Percentiles rank a stretch among this genome's conserved stretches.
These are phyloP conservation scores for Zygothrica quintamaculata DNA, from an alignment of 2,888 invertebrate genomes.

Conservation along the genomic window DNA sequence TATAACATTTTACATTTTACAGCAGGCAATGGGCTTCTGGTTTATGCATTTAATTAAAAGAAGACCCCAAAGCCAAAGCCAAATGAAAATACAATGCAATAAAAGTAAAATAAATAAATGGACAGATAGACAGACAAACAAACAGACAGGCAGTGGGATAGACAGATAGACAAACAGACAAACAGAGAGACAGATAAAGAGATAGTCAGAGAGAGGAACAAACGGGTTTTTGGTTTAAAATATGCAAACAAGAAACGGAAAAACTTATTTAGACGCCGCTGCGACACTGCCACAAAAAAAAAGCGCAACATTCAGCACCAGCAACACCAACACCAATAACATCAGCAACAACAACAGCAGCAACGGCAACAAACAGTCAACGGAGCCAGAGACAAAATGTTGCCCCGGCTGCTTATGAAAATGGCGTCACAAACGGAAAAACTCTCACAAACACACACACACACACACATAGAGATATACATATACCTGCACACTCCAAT, in stretches of 20 bases:
- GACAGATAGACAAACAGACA: not conserved
- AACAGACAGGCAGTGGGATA: constrained; percentile 1
- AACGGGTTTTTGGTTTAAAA: constrained; percentile 56
- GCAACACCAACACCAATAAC: constrained; percentile 10
- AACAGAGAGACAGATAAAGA: not conserved
- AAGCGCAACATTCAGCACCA: constrained; percentile 29
- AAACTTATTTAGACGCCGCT: constrained; percentile 77
- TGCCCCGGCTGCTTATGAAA: constrained; percentile 72
- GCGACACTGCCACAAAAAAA: constrained; percentile 43
- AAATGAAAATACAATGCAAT: constrained; percentile 63
- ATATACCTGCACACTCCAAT: constrained; percentile 13
- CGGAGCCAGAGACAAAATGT: constrained; percentile 61
- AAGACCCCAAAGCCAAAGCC: constrained; percentile 28
- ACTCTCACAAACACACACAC: constrained; percentile 19
- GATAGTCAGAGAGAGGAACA: constrained; percentile 8
- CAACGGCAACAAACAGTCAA: constrained; percentile 28
- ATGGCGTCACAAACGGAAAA: constrained; percentile 71
- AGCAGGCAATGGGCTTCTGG: constrained; percentile 46
- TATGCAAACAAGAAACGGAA: constrained; percentile 79
- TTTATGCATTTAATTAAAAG: constrained; percentile 73
- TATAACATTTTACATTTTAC: constrained; percentile 64
- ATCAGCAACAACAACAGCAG: constrained; percentile 23
- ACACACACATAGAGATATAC: constrained; percentile 3
- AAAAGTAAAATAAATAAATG: constrained; percentile 64
- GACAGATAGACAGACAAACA: constrained; percentile 9